Conservation (phyloP, 1,140 invertebrate genomes). For the Brachionus asplanchnoidis region DNA sequence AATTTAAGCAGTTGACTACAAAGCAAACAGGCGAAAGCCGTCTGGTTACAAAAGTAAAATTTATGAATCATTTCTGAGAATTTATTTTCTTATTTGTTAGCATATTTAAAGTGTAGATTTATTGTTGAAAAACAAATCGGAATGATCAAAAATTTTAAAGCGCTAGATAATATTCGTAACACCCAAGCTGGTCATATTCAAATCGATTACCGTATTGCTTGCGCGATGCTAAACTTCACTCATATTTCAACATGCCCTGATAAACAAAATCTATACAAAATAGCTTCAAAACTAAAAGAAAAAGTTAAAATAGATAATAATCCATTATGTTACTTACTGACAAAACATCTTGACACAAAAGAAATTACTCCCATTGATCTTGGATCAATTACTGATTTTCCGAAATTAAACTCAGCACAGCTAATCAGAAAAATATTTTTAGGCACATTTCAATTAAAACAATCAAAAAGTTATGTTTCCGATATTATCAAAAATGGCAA, state of each 20-base stretch:
- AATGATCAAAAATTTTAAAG: background rate
- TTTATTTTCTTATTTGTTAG: background rate
- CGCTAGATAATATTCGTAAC: conserved; percentile 1
- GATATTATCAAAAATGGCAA: conserved; percentile 6
- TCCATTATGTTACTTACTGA: background rate
- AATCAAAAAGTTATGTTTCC: background rate
- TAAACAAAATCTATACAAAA: background rate
- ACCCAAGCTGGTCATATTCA: conserved; percentile 24
- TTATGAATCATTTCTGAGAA: conserved; percentile 1
- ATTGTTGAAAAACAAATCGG: conserved; percentile 9
- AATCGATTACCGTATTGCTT: conserved; percentile 6
- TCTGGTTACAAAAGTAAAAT: background rate
- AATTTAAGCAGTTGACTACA: background rate
- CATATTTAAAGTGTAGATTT: conserved; percentile 11
- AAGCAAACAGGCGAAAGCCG: background rate
- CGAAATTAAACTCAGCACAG: background rate
- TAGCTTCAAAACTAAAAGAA: conserved; percentile 15
- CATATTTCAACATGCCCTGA: conserved; percentile 7
- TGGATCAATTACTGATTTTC: conserved; percentile 15
- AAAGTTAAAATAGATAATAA: background rate
- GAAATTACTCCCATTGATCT: background rate
- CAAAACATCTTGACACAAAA: conserved; percentile 21
- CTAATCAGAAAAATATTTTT: conserved; percentile 21
- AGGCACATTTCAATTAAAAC: conserved; percentile 8
- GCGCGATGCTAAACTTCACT: background rate